phyloP scores from a whole-genome alignment of 2,888 invertebrate genomes.

The Diaphora mendica region DNA sequence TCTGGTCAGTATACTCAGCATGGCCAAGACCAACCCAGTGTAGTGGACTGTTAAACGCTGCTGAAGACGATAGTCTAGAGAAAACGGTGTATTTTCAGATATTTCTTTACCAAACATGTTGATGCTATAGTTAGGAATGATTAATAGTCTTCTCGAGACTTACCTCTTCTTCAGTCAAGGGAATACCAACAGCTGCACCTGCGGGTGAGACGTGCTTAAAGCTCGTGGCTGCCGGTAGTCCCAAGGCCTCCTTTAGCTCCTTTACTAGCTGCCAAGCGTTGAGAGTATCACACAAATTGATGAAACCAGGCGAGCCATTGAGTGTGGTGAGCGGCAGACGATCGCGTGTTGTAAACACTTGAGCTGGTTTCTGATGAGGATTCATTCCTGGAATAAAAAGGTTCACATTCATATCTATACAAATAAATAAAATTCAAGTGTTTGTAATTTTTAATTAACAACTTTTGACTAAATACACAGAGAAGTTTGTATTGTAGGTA shows the following conservation, averaged over 20 bases:
- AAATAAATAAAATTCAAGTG: too few relatives aligned
- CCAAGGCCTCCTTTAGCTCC: conserved; percentile 93
- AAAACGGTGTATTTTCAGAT: too few relatives aligned
- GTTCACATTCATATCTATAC: not conserved
- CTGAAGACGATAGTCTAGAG: not conserved
- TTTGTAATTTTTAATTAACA: too few relatives aligned
- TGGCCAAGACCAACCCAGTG: too few relatives aligned
- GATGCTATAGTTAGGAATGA: not conserved
- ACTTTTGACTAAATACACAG: too few relatives aligned
- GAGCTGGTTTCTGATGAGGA: conserved; percentile 98
- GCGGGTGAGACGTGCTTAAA: conserved; percentile 99
- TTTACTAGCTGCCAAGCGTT: conserved; percentile 99
- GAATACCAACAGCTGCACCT: conserved; percentile 96
- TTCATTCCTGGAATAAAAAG: conserved; percentile 90
- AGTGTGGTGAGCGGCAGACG: conserved; percentile 94
- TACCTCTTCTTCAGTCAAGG: conserved; percentile 90
- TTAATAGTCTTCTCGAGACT: conserved; percentile 14
- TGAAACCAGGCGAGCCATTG: conserved; percentile 98
- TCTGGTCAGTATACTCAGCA: too few relatives aligned
- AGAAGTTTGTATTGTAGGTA: too few relatives aligned
- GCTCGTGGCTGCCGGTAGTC: conserved; percentile 96
- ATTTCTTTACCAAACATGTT: not conserved
- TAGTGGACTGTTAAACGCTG: not conserved
- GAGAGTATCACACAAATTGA: conserved; percentile 98
- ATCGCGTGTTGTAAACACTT: conserved; percentile 93